phyloP scores from a whole-genome alignment of 2,113 vertebrate genomes.

The Paedocypris sp. region DNA sequence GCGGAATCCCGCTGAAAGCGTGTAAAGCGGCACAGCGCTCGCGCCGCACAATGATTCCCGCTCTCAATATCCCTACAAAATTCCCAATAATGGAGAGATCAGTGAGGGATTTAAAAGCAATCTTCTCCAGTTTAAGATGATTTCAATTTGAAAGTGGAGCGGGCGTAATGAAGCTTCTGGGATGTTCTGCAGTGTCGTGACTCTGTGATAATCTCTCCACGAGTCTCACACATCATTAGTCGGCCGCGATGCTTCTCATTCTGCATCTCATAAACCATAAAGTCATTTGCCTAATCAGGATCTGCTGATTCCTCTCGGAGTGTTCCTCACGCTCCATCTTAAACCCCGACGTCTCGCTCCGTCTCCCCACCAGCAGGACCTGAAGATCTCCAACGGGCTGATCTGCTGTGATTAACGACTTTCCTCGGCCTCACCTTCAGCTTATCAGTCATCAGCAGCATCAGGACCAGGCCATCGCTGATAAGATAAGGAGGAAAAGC shows the following conservation, averaged over 20 bases:
- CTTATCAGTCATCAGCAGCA: slow-evolving; percentile 53
- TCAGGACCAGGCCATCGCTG: slow-evolving; percentile 35
- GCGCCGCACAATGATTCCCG: slow-evolving; percentile 25
- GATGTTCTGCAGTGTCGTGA: too few species aligned
- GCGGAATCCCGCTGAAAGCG: not conserved
- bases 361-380: too few species aligned
- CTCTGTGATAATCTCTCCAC: too few species aligned
- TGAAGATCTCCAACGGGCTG: too few species aligned
- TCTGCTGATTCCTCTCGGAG: too few species aligned
- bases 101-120: slow-evolving; percentile 39
- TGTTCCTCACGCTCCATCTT: not conserved
- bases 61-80: slow-evolving; percentile 33
- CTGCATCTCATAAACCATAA: not conserved
- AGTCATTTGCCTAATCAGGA: not conserved
- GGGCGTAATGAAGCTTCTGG: too few species aligned
- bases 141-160: slow-evolving; percentile 31
- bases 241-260: too few species aligned
- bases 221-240: too few species aligned
- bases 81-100: slow-evolving; percentile 39
- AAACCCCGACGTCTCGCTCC: not conserved
- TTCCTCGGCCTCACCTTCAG: slow-evolving; percentile 46
- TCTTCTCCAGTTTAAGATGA: slow-evolving; percentile 35
- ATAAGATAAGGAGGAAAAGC: slow-evolving; percentile 52
- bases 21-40: not conserved
- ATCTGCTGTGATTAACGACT: slow-evolving; percentile 50